Evolutionary conservation across 2,888 invertebrate genomes (phyloP), one percentile per base, ranked within the genome.

Genomic region (Campoplex nolae): DNA sequence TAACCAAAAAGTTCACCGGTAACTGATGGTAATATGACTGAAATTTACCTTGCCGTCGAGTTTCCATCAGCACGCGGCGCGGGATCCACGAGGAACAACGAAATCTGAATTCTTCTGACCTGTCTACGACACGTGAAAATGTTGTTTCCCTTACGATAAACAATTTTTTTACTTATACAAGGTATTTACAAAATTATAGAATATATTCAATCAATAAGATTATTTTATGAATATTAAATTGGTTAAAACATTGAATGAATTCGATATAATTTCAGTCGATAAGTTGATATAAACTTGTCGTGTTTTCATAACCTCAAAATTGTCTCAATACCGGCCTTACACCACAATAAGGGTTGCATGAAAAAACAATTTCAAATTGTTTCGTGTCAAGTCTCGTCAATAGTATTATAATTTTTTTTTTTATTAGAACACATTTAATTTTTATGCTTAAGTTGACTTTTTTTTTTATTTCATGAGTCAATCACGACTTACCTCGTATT

Each of bases 81-180:
- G 45, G 45, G 45, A 45, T 45, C 11, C 13, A 11, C 13, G 3
- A 45, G 13, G 11, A 13, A 45, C 45, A 13, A 9, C 42, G 42
- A 42, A 42, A 42, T 42, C 6, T 38, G 38, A 3, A 38, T 38
- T 42, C 45, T 23, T 51, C 65, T 3, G 28, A 54, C 35, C 38
- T 32, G 54, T 48, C 42, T 45, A 76, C 58, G 56, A 80, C 87
- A 88, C 85, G 87, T 85, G 87, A 83, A 77, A 23, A 83, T 88
- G 80, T 67, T 62, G 56, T n/a, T 45, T 35, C 38, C 83, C 71
- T 74, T 58, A 9, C 65, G 58, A 80, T 77, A 67, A 68, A 67
- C 68, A 54, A 81, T 76, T 67, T 77, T 65, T 51, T 23, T 51
- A 28, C 32, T 35, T n/a, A 73, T 9, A n/a, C 68, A 88, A 83